Evolutionary conservation across 2,888 invertebrate species (phyloP).

Genomic region (Trachelus stipa): DNA sequence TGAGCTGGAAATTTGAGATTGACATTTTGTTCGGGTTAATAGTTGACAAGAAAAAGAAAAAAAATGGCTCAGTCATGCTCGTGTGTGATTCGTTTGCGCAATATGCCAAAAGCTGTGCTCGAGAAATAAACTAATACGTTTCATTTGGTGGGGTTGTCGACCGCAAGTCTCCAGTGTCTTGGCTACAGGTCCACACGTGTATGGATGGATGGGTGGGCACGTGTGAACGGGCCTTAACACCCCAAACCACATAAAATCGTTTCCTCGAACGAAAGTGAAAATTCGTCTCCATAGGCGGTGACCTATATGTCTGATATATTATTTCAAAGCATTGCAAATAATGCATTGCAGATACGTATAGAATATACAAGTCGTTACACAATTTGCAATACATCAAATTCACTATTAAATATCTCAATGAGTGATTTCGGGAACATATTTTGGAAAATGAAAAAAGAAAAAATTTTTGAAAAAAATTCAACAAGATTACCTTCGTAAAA

Average conservation of each 20-base stretch:
- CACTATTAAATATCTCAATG: background rate
- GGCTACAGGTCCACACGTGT: background rate
- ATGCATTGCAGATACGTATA: background rate
- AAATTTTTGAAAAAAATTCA: too few species aligned
- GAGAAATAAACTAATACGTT: background rate
- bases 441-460: background rate
- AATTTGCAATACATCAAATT: background rate
- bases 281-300: slow-evolving; percentile 3
- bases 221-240: background rate
- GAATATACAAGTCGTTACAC: background rate
- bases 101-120: slow-evolving; percentile 4
- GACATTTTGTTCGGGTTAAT: background rate
- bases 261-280: slow-evolving; percentile 3
- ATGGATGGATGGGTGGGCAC: background rate
- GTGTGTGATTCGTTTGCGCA: slow-evolving; percentile 1
- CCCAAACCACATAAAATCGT: background rate
- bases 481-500: background rate
- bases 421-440: background rate
- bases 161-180: background rate
- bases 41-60: background rate
- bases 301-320: background rate
- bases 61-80: background rate
- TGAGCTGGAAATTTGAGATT: background rate
- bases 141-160: background rate
- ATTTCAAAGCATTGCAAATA: background rate